Conservation (phyloP, 2,888 invertebrate species). For the Achlya flavicornis region DNA sequence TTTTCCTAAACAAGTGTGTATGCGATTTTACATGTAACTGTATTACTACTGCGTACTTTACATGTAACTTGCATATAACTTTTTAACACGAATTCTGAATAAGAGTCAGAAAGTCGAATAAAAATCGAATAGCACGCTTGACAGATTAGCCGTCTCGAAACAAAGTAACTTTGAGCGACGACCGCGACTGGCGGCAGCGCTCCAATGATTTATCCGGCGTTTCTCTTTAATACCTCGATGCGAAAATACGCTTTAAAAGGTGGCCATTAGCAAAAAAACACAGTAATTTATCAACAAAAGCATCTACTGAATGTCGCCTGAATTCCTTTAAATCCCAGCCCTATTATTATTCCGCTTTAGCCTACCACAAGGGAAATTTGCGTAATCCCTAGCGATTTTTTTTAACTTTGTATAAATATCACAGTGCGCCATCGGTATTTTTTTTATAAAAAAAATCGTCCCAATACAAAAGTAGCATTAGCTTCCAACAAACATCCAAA, state of each 20-base stretch:
- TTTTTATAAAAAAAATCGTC: not conserved
- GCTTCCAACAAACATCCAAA: not conserved
- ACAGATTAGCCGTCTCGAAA: conserved; percentile 8
- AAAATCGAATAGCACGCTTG: conserved; percentile 1
- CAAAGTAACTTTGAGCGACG: not conserved
- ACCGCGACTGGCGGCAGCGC: conserved; percentile 4
- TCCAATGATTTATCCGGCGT: conserved; percentile 31
- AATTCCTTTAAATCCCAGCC: conserved; percentile 62
- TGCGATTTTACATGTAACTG: too few relatives aligned
- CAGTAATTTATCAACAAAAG: conserved; percentile 76
- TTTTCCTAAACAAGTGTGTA: too few relatives aligned
- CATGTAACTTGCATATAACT: too few relatives aligned
- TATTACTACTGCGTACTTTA: too few relatives aligned
- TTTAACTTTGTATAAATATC: conserved; percentile 17
- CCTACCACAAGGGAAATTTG: conserved; percentile 67
- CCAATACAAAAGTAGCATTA: not conserved
- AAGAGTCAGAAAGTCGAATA: not conserved
- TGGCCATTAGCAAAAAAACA: conserved; percentile 71
- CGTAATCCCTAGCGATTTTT: conserved; percentile 66
- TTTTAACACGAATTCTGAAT: not conserved
- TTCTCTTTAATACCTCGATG: conserved; percentile 43
- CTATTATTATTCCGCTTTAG: conserved; percentile 73
- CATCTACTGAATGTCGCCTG: conserved; percentile 60
- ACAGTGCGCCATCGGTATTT: not conserved
- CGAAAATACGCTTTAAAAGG: conserved; percentile 51